Evolutionary conservation across 2,888 invertebrate genomes (phyloP).

Genomic region (Drosophila infuscata): DNA sequence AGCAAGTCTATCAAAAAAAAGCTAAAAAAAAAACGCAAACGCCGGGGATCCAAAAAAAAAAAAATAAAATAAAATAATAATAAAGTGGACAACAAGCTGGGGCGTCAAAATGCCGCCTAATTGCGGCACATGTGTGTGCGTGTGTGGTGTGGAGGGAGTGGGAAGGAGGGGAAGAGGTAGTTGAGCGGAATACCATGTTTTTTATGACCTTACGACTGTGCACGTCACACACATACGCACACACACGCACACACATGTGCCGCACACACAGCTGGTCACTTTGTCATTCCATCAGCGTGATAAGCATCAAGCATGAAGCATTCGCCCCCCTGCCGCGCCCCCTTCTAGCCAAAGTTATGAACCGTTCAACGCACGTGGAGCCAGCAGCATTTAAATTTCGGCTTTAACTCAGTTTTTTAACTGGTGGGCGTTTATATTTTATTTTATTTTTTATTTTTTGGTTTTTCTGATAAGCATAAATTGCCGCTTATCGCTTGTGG

Average conservation of each 20-base stretch:
- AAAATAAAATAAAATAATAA: not conserved
- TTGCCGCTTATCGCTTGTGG: constrained; percentile 62
- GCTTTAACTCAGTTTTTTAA: constrained; percentile 12
- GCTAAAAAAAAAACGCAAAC: constrained; percentile 23
- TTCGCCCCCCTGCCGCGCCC: constrained; percentile 45
- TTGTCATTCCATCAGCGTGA: constrained; percentile 74
- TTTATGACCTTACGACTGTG: constrained; percentile 48
- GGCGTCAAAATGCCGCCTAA: constrained; percentile 74
- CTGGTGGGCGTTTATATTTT: constrained; percentile 55
- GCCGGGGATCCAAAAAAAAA: constrained; percentile 41
- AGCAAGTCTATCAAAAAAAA: not conserved
- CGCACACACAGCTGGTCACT: constrained; percentile 47
- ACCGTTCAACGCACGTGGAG: constrained; percentile 36
- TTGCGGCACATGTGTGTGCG: constrained; percentile 61
- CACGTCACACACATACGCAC: constrained; percentile 32
- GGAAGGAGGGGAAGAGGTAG: constrained; percentile 4
- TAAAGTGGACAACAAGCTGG: constrained; percentile 63
- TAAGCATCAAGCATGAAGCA: constrained; percentile 60
- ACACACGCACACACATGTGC: not conserved
- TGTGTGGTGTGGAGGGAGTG: not conserved
- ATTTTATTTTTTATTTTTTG: constrained; percentile 1
- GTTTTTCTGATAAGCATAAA: constrained; percentile 64
- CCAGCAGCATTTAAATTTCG: constrained; percentile 46
- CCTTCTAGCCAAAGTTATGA: constrained; percentile 26
- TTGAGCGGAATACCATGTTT: constrained; percentile 1